phyloP scores from a whole-genome alignment of 2,888 invertebrate species.

The Ariolimax columbianus region DNA sequence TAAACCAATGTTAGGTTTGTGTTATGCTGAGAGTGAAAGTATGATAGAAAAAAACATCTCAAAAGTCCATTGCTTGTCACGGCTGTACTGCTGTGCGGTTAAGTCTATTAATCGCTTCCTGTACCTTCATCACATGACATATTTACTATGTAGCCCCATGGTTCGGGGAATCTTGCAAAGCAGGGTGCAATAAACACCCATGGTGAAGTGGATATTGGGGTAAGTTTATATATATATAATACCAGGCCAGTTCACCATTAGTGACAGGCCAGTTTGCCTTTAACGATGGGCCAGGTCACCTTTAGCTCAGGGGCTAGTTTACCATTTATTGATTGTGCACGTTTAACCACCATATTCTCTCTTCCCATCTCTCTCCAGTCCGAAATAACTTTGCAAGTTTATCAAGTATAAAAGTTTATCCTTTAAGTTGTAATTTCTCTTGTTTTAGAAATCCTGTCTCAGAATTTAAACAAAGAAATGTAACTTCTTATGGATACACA shows the following conservation, averaged over 20 bases:
- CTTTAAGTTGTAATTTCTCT: not conserved
- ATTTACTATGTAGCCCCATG: constrained; percentile 35
- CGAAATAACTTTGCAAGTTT: constrained; percentile 25
- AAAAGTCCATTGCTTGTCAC: not conserved
- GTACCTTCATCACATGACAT: not conserved
- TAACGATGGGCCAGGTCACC: constrained; percentile 30
- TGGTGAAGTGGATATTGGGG: constrained; percentile 59
- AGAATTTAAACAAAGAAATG: too few species aligned
- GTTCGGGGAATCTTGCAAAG: constrained; percentile 24
- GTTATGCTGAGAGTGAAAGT: not conserved
- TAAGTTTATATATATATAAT: too few species aligned
- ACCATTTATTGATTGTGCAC: constrained; percentile 26
- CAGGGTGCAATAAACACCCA: constrained; percentile 50
- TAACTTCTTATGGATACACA: not conserved
- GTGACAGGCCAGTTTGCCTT: too few species aligned
- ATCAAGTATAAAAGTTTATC: constrained; percentile 17
- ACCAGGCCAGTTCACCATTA: too few species aligned
- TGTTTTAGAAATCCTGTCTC: not conserved
- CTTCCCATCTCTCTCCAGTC: constrained; percentile 21
- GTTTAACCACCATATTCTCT: constrained; percentile 2
- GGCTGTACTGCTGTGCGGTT: not conserved
- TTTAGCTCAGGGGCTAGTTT: not conserved
- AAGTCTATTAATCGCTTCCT: not conserved
- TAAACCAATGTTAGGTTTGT: not conserved
- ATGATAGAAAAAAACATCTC: not conserved